Percentiles rank a stretch among this genome's conserved stretches.
Conservation (phyloP, 2,797 vertebrate species). For the Hylomyscus alleni region DNA sequence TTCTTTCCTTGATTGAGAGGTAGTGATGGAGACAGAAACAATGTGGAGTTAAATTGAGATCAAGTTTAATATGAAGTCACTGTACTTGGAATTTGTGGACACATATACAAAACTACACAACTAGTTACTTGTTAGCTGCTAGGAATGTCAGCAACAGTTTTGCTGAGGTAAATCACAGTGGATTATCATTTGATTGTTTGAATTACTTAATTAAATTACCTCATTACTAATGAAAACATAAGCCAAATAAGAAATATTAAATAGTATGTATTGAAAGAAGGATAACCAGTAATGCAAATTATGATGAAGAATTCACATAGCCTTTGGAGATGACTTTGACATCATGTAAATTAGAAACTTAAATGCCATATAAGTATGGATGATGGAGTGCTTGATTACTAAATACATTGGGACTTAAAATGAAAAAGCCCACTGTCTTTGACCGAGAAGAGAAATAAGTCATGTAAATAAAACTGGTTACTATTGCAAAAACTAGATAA, state of each 20-base stretch:
- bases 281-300: neutral
- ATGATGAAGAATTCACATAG: neutral
- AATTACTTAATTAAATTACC: neutral
- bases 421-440: neutral
- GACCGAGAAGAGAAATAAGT: neutral
- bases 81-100: neutral
- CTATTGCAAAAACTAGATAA: neutral
- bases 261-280: neutral
- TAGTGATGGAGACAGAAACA: neutral
- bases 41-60: neutral
- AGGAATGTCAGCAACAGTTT: neutral
- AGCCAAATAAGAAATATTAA: neutral
- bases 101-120: neutral
- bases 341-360: neutral
- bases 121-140: neutral
- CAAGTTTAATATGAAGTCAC: neutral
- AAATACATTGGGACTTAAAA: neutral
- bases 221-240: neutral
- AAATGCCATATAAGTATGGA: neutral
- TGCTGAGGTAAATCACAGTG: neutral
- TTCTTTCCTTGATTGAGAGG: neutral
- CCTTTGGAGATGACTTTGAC: neutral
- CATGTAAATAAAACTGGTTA: neutral
- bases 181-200: neutral
- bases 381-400: neutral